Evolutionary conservation across 2,113 vertebrate genomes (phyloP), one percentile per base, ranked within the genome.

Genomic region (Malurus melanocephalus): DNA sequence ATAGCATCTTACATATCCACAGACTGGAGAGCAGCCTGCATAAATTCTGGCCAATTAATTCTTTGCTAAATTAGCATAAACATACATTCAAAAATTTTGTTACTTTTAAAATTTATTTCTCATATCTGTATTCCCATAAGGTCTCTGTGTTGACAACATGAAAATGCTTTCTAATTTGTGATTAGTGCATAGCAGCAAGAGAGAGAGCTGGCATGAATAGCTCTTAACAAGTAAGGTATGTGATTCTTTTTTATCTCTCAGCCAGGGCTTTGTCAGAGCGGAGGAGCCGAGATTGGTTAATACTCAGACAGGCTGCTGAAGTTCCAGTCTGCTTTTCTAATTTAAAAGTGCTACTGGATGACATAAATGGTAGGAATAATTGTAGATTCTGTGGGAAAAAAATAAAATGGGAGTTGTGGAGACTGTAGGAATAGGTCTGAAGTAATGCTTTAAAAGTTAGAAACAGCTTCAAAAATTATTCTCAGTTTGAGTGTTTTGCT

Each of bases 271-370:
- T 95, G 90, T 94, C 80, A 86, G 87, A 92, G 69, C 16, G 35
- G 62, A 57, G 71, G 59, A 90, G 86, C 69, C 2, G 55, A 86
- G 78, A 53, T 1, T 78, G 74, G 87, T 81, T 94, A 71, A 61
- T 68, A 42, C 59, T 87, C 91, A 93, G 90, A 85, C 85, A 88
- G 74, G 51, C 91, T 92, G 91, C 45, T 72, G 87, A 79, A 76
- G 78, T 78, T 92, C 74, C 92, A 76, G 92, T 95, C 92, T 95
- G 92, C 78, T 93, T 95, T 95, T 94, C 92, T 90, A 94, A 90
- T 95, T 95, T 81, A 88, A 55, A 76, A 88, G 69, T 1, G 0
- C 87, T 74, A 91, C 76, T 90, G 80, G 55, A 79, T 90, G 62
- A 85, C 80, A 95, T 55, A 87, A 94, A 92, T 81, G 43, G 78